phyloP scores from a whole-genome alignment of 2,797 vertebrate genomes.

The Xerus rutilus region DNA sequence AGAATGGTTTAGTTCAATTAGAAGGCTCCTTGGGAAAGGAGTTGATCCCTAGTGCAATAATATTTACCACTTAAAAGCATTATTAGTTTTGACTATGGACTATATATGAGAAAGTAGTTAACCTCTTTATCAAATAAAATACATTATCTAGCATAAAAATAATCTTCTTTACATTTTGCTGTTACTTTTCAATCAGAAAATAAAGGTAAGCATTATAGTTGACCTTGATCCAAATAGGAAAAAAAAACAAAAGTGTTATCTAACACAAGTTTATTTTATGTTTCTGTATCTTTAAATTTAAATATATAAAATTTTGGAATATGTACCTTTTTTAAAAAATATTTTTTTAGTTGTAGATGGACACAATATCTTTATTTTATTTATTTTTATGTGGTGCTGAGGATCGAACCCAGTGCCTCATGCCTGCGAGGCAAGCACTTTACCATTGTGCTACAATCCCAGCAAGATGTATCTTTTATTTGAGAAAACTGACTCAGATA shows the following conservation, averaged over 20 bases:
- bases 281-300: background rate
- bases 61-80: background rate
- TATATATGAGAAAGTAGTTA: background rate
- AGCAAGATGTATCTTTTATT: background rate
- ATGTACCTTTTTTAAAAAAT: no score
- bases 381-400: no score
- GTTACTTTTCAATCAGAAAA: background rate
- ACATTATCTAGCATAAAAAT: background rate
- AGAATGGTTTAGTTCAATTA: background rate
- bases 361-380: no score
- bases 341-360: no score
- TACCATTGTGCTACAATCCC: no score
- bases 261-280: background rate
- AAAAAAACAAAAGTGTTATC: background rate
- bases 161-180: background rate
- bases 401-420: no score
- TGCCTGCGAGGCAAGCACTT: no score
- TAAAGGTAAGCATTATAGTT: background rate
- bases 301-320: background rate
- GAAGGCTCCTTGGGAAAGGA: background rate
- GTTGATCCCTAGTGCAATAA: background rate
- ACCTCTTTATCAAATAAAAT: background rate
- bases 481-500: no score
- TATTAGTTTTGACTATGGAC: background rate
- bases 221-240: background rate